Base-by-base conservation (phyloP, 2,888 invertebrate genomes). In the Boloria selene region DNA sequence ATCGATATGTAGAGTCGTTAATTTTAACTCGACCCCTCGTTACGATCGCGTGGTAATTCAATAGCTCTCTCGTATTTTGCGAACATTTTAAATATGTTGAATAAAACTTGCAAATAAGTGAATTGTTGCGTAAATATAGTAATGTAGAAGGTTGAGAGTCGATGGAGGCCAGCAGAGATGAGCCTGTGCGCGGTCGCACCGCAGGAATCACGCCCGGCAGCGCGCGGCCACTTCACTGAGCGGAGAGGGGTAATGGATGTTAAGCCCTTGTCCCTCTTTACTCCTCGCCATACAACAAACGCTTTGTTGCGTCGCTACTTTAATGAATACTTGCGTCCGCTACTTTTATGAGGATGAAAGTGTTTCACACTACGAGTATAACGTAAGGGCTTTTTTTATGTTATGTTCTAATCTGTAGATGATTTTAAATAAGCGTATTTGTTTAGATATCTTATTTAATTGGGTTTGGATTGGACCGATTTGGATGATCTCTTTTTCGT, bases 211-310 rank as follows among this genome's bases (percentile, higher is more conserved):
- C 49, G 62, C 42, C 38, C 17, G 50, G 17, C 14, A 51, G 64
- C 51, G 31, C 44, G 14, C 44, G 44, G 56, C 51, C 44, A 62
- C 62, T 49, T 13, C 18, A 56, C 42, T 42, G 47, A 54, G n/a
- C 31, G 54, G 49, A 55, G 55, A 61, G 52, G 61, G 61, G 10
- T 50, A 49, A 55, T 56, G 55, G 42, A 26, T 44, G 51, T 51
- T 56, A 56, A 51, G 44, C 45, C 56, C 51, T 64, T 45, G 62
- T 55, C 49, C 50, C 44, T 62, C 56, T 51, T 64, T 26, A 64
- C 26, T 38, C 17, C 45, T 45, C 44, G 45, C 13, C 56, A 22
- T 6, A 49, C 49, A 55, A 62, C 45, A 55, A 49, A 45, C 56
- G 18, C 55, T 22, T 18, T 60, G 22, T 60, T 60, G 38, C n/a